Percentiles rank a stretch among this genome's conserved stretches.
phyloP scores from a whole-genome alignment of 2,113 vertebrate genomes.

The Callithrix jacchus region DNA sequence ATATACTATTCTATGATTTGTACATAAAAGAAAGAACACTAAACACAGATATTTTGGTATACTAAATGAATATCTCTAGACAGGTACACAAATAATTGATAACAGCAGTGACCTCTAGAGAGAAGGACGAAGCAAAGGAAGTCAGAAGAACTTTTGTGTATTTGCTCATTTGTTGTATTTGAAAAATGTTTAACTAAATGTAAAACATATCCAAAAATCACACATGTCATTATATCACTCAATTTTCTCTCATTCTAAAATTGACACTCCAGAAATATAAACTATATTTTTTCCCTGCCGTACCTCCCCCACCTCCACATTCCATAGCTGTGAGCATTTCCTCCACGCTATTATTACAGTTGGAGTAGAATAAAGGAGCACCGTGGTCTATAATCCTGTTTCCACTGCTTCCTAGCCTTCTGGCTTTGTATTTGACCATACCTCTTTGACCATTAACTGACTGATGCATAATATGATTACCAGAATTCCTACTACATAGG shows the following conservation, averaged over 20 bases:
- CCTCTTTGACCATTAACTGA: slow-evolving; percentile 4
- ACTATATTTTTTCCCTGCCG: background rate
- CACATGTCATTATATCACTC: background rate
- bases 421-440: background rate
- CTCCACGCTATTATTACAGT: background rate
- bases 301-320: background rate
- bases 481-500: background rate
- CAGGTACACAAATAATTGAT: background rate
- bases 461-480: background rate
- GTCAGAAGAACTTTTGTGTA: background rate
- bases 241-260: slow-evolving; percentile 9
- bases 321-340: background rate
- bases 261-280: background rate
- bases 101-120: background rate
- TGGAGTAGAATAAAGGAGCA: background rate
- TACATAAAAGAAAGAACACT: background rate
- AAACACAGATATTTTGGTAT: slow-evolving; percentile 17
- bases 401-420: background rate
- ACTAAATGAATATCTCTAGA: background rate
- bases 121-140: background rate
- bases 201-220: background rate
- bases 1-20: background rate
- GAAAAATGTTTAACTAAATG: slow-evolving; percentile 19
- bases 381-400: background rate
- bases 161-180: slow-evolving; percentile 40